Evolutionary conservation across 2,797 vertebrate genomes (phyloP), one percentile per base, ranked within the genome.

Genomic region (Oreortyx pictus): DNA sequence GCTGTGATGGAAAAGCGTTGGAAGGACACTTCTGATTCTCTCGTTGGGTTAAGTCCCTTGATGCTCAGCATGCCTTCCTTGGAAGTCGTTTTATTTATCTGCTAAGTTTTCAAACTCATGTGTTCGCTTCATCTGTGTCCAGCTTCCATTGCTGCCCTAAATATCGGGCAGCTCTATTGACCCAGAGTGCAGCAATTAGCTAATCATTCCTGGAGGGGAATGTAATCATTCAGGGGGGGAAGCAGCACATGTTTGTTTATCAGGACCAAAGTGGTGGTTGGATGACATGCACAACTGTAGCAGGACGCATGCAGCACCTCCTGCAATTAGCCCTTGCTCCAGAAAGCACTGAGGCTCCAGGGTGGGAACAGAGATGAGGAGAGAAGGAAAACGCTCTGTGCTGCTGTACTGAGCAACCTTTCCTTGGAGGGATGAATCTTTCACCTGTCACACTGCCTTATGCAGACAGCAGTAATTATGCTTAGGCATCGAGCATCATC

Each of bases 81-180:
- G n/a, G 56, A 72, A 89, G 47, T 71, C 16, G 10, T 61, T 89
- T 91, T 70, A 59, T 95, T 89, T 80, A 39, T 68, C 70, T 70
- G 33, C 52, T 88, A 16, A 37, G 81, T 88, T 84, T 86, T 70
- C 80, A 6, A 6, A 18, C 61, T 7, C 16, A 2, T 41, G 39
- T 19, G 14, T 90, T 94, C 49, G 33, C 66, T 57, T 81, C 54
- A 1, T 41, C 56, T 39, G 50, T 61, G 61, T 23, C 29, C 7
- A 2, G 1, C 13, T 4, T 35, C 79, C 43, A 29, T 82, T 65
- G 87, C 90, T 80, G 59, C 72, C 33, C 10, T 7, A 10, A 67
- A 61, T 12, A 7, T 46, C 9, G 82, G 61, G 50, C 33, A 43
- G 47, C 64, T 50, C 59, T 39, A 2, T 0, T 65, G 81, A 56